phyloP scores from a whole-genome alignment of 2,797 vertebrate genomes.

The Rhincodon typus region DNA sequence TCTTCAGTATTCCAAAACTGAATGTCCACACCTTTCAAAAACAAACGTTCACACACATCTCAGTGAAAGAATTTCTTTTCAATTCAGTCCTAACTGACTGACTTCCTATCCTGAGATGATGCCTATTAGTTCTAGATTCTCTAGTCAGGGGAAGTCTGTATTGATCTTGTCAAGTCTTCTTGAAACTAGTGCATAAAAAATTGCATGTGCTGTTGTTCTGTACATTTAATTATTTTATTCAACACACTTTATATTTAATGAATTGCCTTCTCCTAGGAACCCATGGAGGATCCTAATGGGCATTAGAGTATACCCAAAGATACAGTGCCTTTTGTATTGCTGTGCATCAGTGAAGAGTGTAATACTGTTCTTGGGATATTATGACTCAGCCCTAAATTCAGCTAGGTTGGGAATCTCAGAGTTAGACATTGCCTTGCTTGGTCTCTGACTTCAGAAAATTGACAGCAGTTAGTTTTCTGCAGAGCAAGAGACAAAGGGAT shows the following conservation, averaged over 20 bases:
- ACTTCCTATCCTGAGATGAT: background rate
- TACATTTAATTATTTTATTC: background rate
- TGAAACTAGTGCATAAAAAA: background rate
- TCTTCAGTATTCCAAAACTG: background rate
- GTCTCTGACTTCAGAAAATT: background rate
- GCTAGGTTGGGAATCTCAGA: background rate
- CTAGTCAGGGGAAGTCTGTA: background rate
- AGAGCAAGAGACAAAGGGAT: background rate
- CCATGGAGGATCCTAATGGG: background rate
- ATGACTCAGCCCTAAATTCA: background rate
- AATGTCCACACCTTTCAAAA: background rate
- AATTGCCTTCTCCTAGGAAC: background rate
- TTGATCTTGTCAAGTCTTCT: background rate
- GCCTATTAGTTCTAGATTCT: background rate
- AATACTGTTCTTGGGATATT: background rate
- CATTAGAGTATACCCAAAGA: background rate
- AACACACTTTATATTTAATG: background rate
- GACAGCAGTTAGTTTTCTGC: background rate
- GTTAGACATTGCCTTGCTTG: background rate
- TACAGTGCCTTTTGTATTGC: background rate
- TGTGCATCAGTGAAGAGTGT: background rate
- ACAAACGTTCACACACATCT: background rate
- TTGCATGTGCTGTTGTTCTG: background rate
- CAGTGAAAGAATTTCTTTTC: background rate
- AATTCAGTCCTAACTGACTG: background rate